Percentiles rank a stretch among this genome's conserved stretches.
Evolutionary conservation across 1,140 invertebrate species (phyloP).

Genomic region (Trichogramma pretiosum): DNA sequence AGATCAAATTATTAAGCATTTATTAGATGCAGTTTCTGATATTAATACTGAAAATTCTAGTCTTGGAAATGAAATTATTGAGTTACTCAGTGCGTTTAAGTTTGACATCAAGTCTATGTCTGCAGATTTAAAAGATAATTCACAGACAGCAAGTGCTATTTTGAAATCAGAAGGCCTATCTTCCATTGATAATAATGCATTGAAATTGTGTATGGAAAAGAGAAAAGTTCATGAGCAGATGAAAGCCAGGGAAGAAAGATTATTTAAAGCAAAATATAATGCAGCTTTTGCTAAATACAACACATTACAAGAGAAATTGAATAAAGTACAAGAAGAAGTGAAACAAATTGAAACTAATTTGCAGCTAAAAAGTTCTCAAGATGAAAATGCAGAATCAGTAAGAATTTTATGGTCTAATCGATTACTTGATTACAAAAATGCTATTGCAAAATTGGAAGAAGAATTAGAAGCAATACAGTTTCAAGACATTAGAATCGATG

Average conservation of each 20-base stretch:
- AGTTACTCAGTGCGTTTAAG: slow-evolving; percentile 23
- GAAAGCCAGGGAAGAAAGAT: slow-evolving; percentile 25
- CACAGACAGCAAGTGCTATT: slow-evolving; percentile 25
- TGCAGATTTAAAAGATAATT: slow-evolving; percentile 25
- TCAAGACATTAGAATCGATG: slow-evolving; percentile 23
- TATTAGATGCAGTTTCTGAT: slow-evolving; percentile 28
- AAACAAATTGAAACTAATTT: slow-evolving; percentile 20
- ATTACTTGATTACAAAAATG: slow-evolving; percentile 29
- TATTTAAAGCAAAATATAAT: slow-evolving; percentile 27
- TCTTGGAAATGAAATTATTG: slow-evolving; percentile 24
- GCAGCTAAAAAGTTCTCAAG: slow-evolving; percentile 13
- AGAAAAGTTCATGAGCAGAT: slow-evolving; percentile 25
- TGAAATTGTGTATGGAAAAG: slow-evolving; percentile 24
- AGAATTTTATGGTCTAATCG: slow-evolving; percentile 25
- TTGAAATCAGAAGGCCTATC: slow-evolving; percentile 26
- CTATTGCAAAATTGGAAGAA: slow-evolving; percentile 23
- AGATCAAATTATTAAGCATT: slow-evolving; percentile 14
- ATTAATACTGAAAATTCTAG: slow-evolving; percentile 28
- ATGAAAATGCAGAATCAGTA: slow-evolving; percentile 25
- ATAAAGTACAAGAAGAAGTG: slow-evolving; percentile 22
- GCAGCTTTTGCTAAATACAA: slow-evolving; percentile 25
- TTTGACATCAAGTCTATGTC: slow-evolving; percentile 27
- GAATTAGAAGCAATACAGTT: slow-evolving; percentile 26
- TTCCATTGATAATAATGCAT: slow-evolving; percentile 24
- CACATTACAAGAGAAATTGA: slow-evolving; percentile 25